Percentiles rank a stretch among this genome's conserved stretches.
Evolutionary conservation across 2,888 invertebrate genomes (phyloP).

Genomic region (Calameuta idolon): DNA sequence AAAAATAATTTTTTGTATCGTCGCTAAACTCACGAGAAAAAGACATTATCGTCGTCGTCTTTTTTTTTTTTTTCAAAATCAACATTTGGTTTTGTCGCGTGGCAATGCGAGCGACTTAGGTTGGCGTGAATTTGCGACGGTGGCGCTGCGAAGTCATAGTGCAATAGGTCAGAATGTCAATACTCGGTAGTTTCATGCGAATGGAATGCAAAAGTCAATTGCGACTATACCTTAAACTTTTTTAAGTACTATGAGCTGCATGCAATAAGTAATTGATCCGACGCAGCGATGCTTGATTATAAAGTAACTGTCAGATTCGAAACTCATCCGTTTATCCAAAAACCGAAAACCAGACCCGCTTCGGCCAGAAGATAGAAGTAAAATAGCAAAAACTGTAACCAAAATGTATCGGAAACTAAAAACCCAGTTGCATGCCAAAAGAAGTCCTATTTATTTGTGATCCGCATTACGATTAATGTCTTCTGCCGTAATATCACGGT

Average conservation of each 20-base stretch:
- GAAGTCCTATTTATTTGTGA: no score
- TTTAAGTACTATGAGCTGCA: background rate
- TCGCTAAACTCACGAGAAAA: no score
- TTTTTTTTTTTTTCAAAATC: background rate
- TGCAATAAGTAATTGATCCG: background rate
- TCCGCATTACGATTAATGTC: background rate
- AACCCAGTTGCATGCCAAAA: no score
- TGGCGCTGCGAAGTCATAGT: background rate
- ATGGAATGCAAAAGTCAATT: background rate
- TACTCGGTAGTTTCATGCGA: background rate
- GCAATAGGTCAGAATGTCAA: background rate
- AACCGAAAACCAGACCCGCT: no score
- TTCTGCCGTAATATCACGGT: background rate
- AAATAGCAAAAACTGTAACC: no score
- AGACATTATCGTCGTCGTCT: no score
- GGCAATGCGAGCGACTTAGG: background rate
- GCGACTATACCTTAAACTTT: background rate
- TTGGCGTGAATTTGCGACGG: background rate
- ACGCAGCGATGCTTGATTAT: background rate
- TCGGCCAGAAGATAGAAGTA: no score
- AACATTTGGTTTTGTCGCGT: background rate
- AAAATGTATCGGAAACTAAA: no score
- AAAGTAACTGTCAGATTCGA: no score
- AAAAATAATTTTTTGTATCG: background rate
- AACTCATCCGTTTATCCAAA: no score